Percentiles rank a stretch among this genome's conserved stretches.
phyloP scores from a whole-genome alignment of 2,888 invertebrate genomes.

The Noctua janthina region DNA sequence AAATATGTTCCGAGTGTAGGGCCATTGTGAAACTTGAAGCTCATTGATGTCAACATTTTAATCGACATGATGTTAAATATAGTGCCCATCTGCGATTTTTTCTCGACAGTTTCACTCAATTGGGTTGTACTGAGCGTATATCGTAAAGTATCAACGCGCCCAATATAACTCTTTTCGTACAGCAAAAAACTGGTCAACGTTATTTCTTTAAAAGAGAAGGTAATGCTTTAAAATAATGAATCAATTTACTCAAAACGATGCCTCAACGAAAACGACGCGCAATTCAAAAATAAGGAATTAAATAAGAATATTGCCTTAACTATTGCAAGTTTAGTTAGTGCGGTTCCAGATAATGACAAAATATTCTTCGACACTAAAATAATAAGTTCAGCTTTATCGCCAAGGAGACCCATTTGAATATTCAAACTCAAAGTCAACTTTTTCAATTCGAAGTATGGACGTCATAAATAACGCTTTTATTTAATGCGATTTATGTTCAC shows the following conservation, averaged over 20 bases:
- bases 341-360: conserved; percentile 43
- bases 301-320: conserved; percentile 31
- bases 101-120: conserved; percentile 65
- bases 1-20: conserved; percentile 67
- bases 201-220: conserved; percentile 61
- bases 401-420: conserved; percentile 72
- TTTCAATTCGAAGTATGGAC: conserved; percentile 81
- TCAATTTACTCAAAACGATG: conserved; percentile 64
- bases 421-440: conserved; percentile 74
- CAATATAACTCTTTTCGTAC: conserved; percentile 66
- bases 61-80: conserved; percentile 69
- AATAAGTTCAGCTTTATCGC: conserved; percentile 72
- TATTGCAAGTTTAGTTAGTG: conserved; percentile 33
- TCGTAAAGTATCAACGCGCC: conserved; percentile 66
- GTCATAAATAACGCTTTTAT: conserved; percentile 87
- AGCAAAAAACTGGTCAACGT: conserved; percentile 61
- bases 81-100: conserved; percentile 69
- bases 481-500: conserved; percentile 87
- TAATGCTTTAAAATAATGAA: conserved; percentile 60
- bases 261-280: conserved; percentile 25
- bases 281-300: conserved; percentile 48
- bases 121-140: conserved; percentile 59
- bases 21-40: conserved; percentile 68
- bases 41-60: conserved; percentile 69
- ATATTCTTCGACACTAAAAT: conserved; percentile 70